Evolutionary conservation across 2,888 invertebrate genomes (phyloP).

Genomic region (Agrilus biguttatus): DNA sequence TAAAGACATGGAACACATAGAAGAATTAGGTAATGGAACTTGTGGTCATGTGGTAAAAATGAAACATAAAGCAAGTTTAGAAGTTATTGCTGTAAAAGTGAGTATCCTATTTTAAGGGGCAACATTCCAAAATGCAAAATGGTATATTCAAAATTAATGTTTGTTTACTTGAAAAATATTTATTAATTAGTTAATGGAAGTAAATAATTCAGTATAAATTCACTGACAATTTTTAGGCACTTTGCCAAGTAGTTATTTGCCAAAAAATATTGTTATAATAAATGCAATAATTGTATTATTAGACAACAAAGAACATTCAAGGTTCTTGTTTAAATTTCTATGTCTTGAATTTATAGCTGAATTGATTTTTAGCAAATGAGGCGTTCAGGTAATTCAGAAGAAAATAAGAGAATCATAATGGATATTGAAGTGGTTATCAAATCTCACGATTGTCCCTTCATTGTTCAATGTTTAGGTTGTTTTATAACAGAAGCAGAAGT

Average conservation of each 20-base stretch:
- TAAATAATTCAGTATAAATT: too few relatives aligned
- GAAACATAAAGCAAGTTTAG: constrained; percentile 73
- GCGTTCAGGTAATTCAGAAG: constrained; percentile 89
- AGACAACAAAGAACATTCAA: background rate
- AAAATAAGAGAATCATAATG: constrained; percentile 97
- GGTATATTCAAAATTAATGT: background rate
- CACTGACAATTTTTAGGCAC: too few relatives aligned
- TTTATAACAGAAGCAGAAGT: constrained; percentile 96
- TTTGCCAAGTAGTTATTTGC: too few relatives aligned
- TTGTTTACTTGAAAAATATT: background rate
- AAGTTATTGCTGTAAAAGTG: constrained; percentile 89
- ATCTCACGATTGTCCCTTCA: constrained; percentile 92
- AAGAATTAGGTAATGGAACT: constrained; percentile 86
- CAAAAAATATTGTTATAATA: background rate
- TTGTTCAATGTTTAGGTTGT: constrained; percentile 93
- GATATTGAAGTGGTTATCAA: constrained; percentile 97
- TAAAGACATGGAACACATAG: constrained; percentile 70
- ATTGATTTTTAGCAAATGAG: constrained; percentile 70
- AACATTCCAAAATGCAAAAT: background rate
- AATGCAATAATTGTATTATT: background rate
- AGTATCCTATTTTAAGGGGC: constrained; percentile 8
- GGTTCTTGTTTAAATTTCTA: background rate
- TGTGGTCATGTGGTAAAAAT: constrained; percentile 97
- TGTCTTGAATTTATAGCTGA: background rate
- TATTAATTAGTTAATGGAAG: too few relatives aligned